These are phyloP conservation scores for Ceratina calcarata DNA, from an alignment of 1,140 invertebrate species.

Conservation along the genomic window DNA sequence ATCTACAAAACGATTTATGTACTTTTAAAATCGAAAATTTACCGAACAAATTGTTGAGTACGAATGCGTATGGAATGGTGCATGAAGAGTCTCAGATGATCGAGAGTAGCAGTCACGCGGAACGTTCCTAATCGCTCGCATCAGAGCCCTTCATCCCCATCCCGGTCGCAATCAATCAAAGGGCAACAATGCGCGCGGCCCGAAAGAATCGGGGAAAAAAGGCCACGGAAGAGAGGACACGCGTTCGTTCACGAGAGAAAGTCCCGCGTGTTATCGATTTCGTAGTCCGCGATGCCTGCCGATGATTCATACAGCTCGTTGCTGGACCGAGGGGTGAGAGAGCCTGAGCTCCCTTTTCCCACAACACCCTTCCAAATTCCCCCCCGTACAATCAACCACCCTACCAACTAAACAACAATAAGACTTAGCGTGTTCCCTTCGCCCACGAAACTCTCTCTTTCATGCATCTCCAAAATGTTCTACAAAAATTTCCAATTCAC, in stretches of 20 bases:
- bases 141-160: neutral
- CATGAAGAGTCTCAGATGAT: neutral
- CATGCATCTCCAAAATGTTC: no score
- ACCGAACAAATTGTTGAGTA: no score
- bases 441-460: neutral
- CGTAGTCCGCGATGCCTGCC: conserved; percentile 74
- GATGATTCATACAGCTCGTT: conserved; percentile 75
- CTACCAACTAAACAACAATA: conserved; percentile 60
- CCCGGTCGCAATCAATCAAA: conserved; percentile 36
- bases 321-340: conserved; percentile 70
- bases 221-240: conserved; percentile 51
- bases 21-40: no score
- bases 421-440: conserved; percentile 61
- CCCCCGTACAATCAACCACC: conserved; percentile 29
- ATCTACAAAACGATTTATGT: no score
- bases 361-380: conserved; percentile 55
- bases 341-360: conserved; percentile 69
- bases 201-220: conserved; percentile 43
- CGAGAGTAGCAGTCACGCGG: neutral
- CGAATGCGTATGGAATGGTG: neutral
- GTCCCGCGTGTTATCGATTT: conserved; percentile 70
- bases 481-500: no score
- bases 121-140: conserved; percentile 27
- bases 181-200: conserved; percentile 28
- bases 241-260: conserved; percentile 31